Evolutionary conservation across 2,113 vertebrate genomes (phyloP), one percentile per base, ranked within the genome.

Genomic region (Pelobates fuscus): DNA sequence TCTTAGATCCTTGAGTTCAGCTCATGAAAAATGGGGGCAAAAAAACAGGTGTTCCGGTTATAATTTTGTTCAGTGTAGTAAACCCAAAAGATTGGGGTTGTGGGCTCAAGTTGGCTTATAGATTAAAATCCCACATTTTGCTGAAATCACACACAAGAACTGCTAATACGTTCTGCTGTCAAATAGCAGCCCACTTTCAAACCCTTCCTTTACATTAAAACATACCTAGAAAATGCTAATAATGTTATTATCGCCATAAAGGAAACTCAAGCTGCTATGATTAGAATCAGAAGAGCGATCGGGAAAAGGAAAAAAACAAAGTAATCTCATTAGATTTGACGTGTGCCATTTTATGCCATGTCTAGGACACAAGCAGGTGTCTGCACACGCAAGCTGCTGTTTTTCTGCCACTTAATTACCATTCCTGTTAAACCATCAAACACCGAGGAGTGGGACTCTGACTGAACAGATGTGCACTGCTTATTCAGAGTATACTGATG

Each of bases 321-420:
- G 52, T 37, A 11, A 32, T 69, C 67, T 57, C 29, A 44, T 60
- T 71, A 17, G 37, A 46, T 61, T 60, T 61, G 25, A 71, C 14
- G 69, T 29, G 32, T 60, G 37, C 17, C 37, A 60, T 70, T 70
- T 46, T 37, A 49, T 61, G 69, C 69, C 69, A 61, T 2, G 37
- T 29, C 57, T 21, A 61, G 69, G 57, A 61, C 57, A 71, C 37
- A 23, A 24, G 69, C 69, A 46, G 69, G 58, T 30, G 69, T 30
- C 57, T 21, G 58, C 69, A 14, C 68, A 64, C 29, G 29, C 69
- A 29, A 37, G 23, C 23, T 71, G 69, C 69, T 71, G 69, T 61
- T 49, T 71, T 61, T 71, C 32, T 71, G 69, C 69, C 58, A 61
- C 57, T 71, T 71, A 71, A 61, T 71, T 71, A 71, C 57, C 24